Percentiles rank a stretch among this genome's conserved stretches.
phyloP scores from a whole-genome alignment of 2,113 vertebrate genomes.

The Ornithorhynchus anatinus region DNA sequence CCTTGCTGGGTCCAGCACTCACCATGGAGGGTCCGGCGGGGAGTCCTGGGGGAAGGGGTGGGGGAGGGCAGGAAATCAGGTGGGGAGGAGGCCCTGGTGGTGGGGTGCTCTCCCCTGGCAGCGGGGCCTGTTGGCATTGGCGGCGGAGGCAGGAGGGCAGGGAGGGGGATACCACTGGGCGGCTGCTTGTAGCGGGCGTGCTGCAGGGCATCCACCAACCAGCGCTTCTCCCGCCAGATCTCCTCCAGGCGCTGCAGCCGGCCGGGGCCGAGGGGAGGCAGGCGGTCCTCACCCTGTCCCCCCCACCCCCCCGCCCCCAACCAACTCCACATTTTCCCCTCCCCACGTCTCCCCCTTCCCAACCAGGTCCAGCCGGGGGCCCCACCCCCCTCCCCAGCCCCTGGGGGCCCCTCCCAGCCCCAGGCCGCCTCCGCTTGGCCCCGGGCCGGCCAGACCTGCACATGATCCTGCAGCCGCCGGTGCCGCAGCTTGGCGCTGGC shows the following conservation, averaged over 20 bases:
- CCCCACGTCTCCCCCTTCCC: neutral
- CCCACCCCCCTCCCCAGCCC: no score
- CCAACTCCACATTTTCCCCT: no score
- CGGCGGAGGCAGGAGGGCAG: constrained; percentile 82
- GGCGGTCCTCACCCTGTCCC: neutral
- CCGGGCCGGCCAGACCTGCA: constrained; percentile 88
- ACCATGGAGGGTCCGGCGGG: constrained; percentile 79
- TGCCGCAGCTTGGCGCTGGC: constrained; percentile 84
- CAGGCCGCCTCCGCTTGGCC: no score
- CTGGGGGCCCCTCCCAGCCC: no score
- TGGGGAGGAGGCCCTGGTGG: constrained; percentile 81
- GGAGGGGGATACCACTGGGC: constrained; percentile 77
- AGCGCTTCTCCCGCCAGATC: constrained; percentile 87
- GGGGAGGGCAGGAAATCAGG: constrained; percentile 84
- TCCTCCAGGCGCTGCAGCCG: constrained; percentile 87
- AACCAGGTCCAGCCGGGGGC: no score
- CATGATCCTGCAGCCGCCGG: constrained; percentile 86
- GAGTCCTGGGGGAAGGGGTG: constrained; percentile 76
- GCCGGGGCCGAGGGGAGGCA: neutral
- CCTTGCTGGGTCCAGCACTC: neutral
- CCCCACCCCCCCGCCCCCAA: no score
- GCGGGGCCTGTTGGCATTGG: constrained; percentile 61
- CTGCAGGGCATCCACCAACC: constrained; percentile 91
- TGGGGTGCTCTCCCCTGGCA: constrained; percentile 66
- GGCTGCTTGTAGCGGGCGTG: constrained; percentile 90